Evolutionary conservation across 2,113 vertebrate genomes (phyloP).

Genomic region (Myxocyprinus asiaticus): DNA sequence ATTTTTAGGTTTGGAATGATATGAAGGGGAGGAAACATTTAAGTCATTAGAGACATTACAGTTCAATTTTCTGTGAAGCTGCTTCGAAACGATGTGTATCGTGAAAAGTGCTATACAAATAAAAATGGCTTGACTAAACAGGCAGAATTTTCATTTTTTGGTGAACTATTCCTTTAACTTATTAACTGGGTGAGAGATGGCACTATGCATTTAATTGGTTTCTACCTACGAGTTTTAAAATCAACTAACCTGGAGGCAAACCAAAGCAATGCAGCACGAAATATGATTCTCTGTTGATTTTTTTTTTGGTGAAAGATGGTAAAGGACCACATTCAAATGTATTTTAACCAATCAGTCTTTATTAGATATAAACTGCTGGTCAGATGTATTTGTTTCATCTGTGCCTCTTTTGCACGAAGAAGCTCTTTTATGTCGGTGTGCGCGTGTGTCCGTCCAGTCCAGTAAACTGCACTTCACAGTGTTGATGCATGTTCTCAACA

Average conservation of each 20-base stretch:
- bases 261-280: conserved; percentile 68
- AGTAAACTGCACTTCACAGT: conserved; percentile 29
- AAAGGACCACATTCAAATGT: conserved; percentile 42
- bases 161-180: no score
- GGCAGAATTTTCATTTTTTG: no score
- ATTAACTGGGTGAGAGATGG: not conserved
- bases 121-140: no score
- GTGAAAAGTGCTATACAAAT: no score
- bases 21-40: no score
- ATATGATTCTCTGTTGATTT: conserved; percentile 42
- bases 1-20: no score
- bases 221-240: not conserved
- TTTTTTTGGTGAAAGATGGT: conserved; percentile 59
- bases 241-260: conserved; percentile 53
- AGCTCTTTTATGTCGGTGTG: conserved; percentile 57
- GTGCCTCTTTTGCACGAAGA: conserved; percentile 73
- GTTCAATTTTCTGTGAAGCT: no score
- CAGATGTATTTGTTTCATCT: conserved; percentile 66
- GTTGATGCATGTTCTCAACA: conserved; percentile 76
- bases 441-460: conserved; percentile 38
- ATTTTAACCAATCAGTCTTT: conserved; percentile 46
- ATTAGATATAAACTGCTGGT: conserved; percentile 55
- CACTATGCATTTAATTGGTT: conserved; percentile 38
- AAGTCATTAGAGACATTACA: no score
- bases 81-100: no score